Percentiles rank a stretch among this genome's conserved stretches.
phyloP scores from a whole-genome alignment of 1,140 invertebrate species.

The Trachymyrmex cornetzi region DNA sequence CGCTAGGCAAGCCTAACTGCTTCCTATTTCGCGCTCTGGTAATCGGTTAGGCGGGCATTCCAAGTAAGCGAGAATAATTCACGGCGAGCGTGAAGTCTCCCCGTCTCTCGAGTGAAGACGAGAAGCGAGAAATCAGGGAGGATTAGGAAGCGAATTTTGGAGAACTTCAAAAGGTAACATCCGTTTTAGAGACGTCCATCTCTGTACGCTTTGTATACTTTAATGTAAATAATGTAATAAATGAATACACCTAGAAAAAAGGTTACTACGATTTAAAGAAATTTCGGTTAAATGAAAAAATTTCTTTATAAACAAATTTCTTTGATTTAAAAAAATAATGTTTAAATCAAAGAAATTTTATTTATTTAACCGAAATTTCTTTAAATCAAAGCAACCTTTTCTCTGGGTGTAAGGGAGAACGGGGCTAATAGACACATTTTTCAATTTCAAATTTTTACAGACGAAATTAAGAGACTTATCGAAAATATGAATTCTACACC shows the following conservation, averaged over 20 bases:
- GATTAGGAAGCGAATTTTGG: not conserved
- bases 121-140: conserved; percentile 9
- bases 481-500: too few species aligned
- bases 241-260: not conserved
- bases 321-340: too few species aligned
- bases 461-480: too few species aligned
- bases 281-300: too few species aligned
- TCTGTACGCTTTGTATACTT: not conserved
- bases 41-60: conserved; percentile 52
- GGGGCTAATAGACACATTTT: too few species aligned
- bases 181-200: not conserved
- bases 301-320: too few species aligned
- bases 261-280: too few species aligned
- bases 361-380: too few species aligned
- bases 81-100: conserved; percentile 36
- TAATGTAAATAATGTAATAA: conserved; percentile 3
- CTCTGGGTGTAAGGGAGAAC: too few species aligned
- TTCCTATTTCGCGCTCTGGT: conserved; percentile 53
- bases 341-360: too few species aligned
- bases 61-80: conserved; percentile 56
- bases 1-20: conserved; percentile 10
- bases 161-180: conserved; percentile 6
- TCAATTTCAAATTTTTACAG: too few species aligned
- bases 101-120: not conserved
- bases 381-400: too few species aligned